Evolutionary conservation across 2,113 vertebrate species (phyloP), one percentile per base, ranked within the genome.

Genomic region (Hippocampus comes): DNA sequence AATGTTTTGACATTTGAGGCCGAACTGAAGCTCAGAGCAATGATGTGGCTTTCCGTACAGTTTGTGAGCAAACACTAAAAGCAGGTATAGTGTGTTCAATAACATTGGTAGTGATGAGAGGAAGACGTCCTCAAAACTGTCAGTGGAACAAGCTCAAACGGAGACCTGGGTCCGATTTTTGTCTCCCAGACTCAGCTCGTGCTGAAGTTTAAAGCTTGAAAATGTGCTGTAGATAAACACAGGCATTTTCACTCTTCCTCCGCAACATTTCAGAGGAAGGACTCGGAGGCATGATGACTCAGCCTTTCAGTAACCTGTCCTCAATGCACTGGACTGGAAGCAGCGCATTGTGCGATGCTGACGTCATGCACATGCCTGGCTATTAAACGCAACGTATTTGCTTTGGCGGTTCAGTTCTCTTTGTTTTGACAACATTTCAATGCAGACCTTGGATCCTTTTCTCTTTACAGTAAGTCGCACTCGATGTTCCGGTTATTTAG

Each of bases 131-230:
- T 48, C 46, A 48, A 48, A 48, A 17, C 46, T 48, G 10, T 11
- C 20, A n/a, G 11, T 78, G 79, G 79, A 83, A 84, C 81, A 77
- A 59, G 69, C 72, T 57, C 65, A 75, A 76, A 83, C 57, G 68
- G 74, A 57, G 74, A 34, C 30, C 18, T 20, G 8, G 42, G 0
- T 68, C 68, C 65, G 66, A 48, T 77, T 74, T 71, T 70, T 34
- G 18, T 55, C 48, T 67, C 57, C 42, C 14, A 27, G 34, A 38
- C 34, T 46, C 43, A 46, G 14, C 74, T 34, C 25, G 53, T 30
- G 17, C 43, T 82, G 42, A 74, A 68, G 76, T 43, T 83, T 79
- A 84, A 74, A 82, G 72, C 85, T 71, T 69, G 63, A 77, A 79
- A 71, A 70, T 77, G 74, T 68, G 67, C 74, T 53, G 70, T 59